Conservation (phyloP, 2,797 vertebrate genomes). For the Euphonia xanthogaster region DNA sequence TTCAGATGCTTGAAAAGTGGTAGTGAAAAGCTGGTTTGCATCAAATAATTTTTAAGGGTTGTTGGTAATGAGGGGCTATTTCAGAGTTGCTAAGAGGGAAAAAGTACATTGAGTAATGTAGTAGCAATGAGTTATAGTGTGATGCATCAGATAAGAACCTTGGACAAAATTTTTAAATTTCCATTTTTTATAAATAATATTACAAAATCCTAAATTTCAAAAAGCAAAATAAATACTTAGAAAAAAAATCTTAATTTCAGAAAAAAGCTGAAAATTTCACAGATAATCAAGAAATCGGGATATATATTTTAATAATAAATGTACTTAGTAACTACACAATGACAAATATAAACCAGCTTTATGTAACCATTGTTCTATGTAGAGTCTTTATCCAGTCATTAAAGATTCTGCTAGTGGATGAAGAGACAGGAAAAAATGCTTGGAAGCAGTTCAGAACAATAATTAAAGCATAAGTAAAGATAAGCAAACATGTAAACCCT, state of each 20-base stretch:
- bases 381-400: neutral
- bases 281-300: neutral
- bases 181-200: neutral
- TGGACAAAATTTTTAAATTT: neutral
- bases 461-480: neutral
- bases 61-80: neutral
- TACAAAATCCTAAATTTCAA: neutral
- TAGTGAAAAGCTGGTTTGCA: neutral
- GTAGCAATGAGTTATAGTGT: neutral
- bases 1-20: constrained; percentile 11
- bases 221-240: neutral
- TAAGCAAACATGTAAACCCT: neutral
- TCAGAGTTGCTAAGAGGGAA: neutral
- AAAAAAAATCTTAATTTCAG: neutral
- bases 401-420: neutral
- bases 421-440: neutral
- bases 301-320: neutral
- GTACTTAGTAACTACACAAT: neutral
- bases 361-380: neutral
- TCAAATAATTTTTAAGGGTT: neutral
- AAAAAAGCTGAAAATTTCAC: neutral
- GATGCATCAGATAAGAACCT: neutral
- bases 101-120: neutral
- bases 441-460: neutral
- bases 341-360: neutral